These are phyloP conservation scores for Pseudoips prasinana DNA, from an alignment of 2,888 invertebrate species.

Conservation along the genomic window DNA sequence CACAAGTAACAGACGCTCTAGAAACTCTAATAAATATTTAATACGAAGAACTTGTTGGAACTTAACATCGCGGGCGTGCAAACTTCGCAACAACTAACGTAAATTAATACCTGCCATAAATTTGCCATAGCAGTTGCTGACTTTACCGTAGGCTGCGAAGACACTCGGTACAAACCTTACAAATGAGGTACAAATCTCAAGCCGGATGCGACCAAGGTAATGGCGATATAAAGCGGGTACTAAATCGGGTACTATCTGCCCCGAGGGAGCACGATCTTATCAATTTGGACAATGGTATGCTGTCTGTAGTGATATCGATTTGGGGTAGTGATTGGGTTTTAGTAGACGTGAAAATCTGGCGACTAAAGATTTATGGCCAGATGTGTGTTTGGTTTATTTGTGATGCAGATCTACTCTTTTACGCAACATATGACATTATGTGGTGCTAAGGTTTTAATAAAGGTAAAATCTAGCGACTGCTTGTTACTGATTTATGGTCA, in stretches of 20 bases:
- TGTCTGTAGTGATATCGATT: slow-evolving; percentile 38
- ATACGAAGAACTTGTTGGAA: slow-evolving; percentile 62
- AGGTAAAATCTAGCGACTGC: too few species aligned
- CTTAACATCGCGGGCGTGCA: slow-evolving; percentile 47
- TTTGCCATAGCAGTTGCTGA: slow-evolving; percentile 74
- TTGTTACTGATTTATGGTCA: too few species aligned
- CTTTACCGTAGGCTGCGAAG: slow-evolving; percentile 62
- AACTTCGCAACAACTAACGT: slow-evolving; percentile 72
- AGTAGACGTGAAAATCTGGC: too few species aligned
- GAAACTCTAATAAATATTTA: slow-evolving; percentile 70
- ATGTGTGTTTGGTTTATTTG: too few species aligned
- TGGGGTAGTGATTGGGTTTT: slow-evolving; percentile 12
- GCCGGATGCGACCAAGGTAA: slow-evolving; percentile 62
- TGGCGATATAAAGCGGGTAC: slow-evolving; percentile 64
- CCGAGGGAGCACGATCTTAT: slow-evolving; percentile 51
- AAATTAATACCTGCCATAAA: slow-evolving; percentile 82
- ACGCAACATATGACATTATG: too few species aligned
- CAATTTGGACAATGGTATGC: slow-evolving; percentile 53
- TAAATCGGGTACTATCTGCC: slow-evolving; percentile 61
- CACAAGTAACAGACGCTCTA: slow-evolving; percentile 7
- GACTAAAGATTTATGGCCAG: too few species aligned
- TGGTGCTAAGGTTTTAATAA: too few species aligned
- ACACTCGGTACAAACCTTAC: slow-evolving; percentile 54
- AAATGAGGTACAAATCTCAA: slow-evolving; percentile 67
- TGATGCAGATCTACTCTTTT: too few species aligned